Conservation (phyloP, 1,140 invertebrate species). For the Wasmannia auropunctata region DNA sequence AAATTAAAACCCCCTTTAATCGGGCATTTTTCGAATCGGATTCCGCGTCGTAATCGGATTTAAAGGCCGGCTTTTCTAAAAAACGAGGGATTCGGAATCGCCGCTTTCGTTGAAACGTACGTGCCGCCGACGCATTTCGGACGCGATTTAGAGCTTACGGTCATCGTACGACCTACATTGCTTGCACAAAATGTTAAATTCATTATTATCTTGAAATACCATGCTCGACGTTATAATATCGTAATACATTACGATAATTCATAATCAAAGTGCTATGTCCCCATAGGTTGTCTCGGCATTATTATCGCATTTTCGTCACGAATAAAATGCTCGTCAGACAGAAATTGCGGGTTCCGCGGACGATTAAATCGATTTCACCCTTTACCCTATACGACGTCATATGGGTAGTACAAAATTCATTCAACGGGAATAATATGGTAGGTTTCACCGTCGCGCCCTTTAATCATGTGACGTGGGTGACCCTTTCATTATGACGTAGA, state of each 20-base stretch:
- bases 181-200: background rate
- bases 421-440: background rate
- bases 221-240: background rate
- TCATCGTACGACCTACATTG: constrained; percentile 6
- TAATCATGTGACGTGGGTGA: constrained; percentile 43
- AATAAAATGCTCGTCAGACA: background rate
- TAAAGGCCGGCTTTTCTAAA: background rate
- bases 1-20: background rate
- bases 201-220: background rate
- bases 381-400: constrained; percentile 35
- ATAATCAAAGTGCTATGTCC: background rate
- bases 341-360: background rate
- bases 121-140: background rate
- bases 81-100: background rate
- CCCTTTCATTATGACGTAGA: constrained; percentile 61
- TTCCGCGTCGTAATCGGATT: background rate
- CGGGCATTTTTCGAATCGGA: background rate
- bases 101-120: background rate
- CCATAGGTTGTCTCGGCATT: background rate
- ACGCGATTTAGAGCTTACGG: background rate
- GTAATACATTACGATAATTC: background rate
- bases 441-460: background rate
- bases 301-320: background rate
- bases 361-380: constrained; percentile 20
- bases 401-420: background rate